Base-by-base conservation (phyloP, 2,888 invertebrate genomes). In the Erebia epiphron region DNA sequence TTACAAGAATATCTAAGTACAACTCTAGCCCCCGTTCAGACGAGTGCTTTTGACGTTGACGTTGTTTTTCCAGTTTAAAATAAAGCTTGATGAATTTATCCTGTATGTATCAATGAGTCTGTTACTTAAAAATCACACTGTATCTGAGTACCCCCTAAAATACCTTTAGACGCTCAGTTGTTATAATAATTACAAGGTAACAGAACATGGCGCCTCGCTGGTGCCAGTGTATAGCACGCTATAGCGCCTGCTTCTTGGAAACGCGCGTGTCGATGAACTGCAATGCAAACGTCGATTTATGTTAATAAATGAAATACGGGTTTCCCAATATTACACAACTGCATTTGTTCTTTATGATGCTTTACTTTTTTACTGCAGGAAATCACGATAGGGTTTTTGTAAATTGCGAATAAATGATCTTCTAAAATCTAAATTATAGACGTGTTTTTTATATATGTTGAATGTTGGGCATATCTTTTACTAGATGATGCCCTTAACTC, bases 181-280 rank as follows among this genome's bases (percentile, higher is more conserved):
- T 46, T 13, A 50, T 49, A 49, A 50, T 58, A 67, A 67, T 58
- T 57, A 67, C 56, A 67, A 49, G 58, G 67, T 49, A 49, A 43
- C 14, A 41, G n/a, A 18, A 52, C 2, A 10, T 18, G 80, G 72
- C 78, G 78, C 77, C 83, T 82, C 76, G 80, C 81, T 80, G 82
- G 78, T 79, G 78, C 78, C 82, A 83, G 86, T 69, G 67, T 84
- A 82, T 76, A 72, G 81, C 85, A 86, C 86, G 86, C 84, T 79
- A 66, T 66, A 43, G 56, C 46, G 86, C 78, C 62, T 76, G 75
- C 70, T 89, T 88, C 88, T 81, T 41, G 78, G 87, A 89, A 90
- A 65, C 75, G 49, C 65, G 67, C 56, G 77, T 79, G 88, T 86
- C 89, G 80, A 82, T 82, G 85, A 84, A 84, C 85, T 77, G 75